phyloP scores from a whole-genome alignment of 2,113 vertebrate species.

The Dendropsophus ebraccatus region DNA sequence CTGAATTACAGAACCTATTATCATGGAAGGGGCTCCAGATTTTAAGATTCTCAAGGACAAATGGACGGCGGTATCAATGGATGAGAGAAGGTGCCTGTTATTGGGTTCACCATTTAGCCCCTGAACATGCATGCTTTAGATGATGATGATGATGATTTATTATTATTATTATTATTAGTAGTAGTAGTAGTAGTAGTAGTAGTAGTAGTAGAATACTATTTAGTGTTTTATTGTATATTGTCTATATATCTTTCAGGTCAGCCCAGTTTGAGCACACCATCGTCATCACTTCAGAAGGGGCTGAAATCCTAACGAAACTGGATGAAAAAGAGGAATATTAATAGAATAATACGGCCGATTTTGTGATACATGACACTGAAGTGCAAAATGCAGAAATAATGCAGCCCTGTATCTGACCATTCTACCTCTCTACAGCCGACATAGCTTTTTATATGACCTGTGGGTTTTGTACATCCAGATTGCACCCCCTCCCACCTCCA shows the following conservation, averaged over 20 bases:
- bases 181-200: no score
- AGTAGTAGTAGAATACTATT: no score
- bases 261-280: slow-evolving; percentile 95
- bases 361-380: not conserved
- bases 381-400: not conserved
- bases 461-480: not conserved
- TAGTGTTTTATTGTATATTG: not conserved
- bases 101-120: not conserved
- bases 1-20: slow-evolving; percentile 84
- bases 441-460: not conserved
- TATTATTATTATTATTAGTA: not conserved
- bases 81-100: slow-evolving; percentile 83
- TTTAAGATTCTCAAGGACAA: slow-evolving; percentile 86
- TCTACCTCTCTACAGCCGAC: not conserved
- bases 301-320: slow-evolving; percentile 87
- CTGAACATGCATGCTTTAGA: not conserved
- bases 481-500: not conserved
- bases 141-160: not conserved
- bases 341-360: not conserved
- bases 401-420: not conserved
- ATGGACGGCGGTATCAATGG: slow-evolving; percentile 89
- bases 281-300: slow-evolving; percentile 84
- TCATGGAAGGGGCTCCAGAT: slow-evolving; percentile 88
- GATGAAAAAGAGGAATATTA: slow-evolving; percentile 70
- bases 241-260: slow-evolving; percentile 77